Evolutionary conservation across 2,797 vertebrate species (phyloP).

Genomic region (Cossypha niveicapilla): DNA sequence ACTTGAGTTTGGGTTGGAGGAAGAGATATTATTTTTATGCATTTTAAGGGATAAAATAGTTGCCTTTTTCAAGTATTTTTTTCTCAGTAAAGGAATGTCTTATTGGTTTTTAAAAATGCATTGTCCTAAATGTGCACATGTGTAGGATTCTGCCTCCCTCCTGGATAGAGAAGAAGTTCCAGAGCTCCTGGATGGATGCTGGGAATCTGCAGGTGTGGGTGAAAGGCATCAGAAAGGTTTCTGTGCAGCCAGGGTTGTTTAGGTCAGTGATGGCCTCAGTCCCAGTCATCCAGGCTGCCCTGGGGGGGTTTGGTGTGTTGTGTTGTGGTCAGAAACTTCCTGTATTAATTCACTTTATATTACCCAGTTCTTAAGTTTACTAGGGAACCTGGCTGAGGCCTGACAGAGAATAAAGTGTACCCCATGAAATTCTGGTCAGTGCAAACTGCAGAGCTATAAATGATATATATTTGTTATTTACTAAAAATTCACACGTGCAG

Average conservation of each 20-base stretch:
- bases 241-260: neutral
- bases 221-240: neutral
- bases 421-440: neutral
- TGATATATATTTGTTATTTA: accelerated
- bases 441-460: neutral
- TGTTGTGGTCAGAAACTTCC: neutral
- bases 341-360: neutral
- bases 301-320: neutral
- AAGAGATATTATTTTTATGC: neutral
- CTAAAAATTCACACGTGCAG: neutral
- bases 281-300: neutral
- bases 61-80: neutral
- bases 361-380: neutral
- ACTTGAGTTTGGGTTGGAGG: neutral
- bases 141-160: neutral
- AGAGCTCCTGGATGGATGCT: neutral
- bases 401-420: neutral
- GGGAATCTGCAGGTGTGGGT: neutral
- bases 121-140: neutral
- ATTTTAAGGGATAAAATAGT: neutral
- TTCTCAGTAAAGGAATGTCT: neutral
- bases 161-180: neutral
- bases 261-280: neutral
- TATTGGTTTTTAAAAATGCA: neutral
- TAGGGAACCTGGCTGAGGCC: neutral